Conservation (phyloP, 2,888 invertebrate species). For the Ichneumoninae sp. region DNA sequence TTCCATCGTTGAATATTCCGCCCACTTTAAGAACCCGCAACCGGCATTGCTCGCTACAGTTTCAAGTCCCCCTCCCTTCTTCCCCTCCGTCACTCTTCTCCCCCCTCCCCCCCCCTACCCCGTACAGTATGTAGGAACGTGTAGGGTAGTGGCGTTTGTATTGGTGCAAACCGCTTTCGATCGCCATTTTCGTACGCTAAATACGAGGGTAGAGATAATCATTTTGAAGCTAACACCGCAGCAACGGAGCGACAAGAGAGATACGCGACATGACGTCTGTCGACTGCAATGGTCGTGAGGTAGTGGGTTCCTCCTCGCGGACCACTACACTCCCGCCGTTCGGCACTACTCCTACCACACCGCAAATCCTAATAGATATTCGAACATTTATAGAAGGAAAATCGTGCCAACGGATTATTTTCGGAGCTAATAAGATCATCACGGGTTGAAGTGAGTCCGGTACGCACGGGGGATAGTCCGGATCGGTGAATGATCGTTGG, state of each 20-base stretch:
- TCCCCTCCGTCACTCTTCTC: not conserved
- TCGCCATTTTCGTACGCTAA: conserved; percentile 66
- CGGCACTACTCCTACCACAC: not conserved
- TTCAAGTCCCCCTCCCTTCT: not conserved
- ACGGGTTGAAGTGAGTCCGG: conserved; percentile 4
- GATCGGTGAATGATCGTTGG: conserved; percentile 6
- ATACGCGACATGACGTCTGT: conserved; percentile 11
- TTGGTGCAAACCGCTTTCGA: conserved; percentile 53
- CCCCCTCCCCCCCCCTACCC: too few species aligned
- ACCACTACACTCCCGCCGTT: not conserved
- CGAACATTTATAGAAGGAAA: conserved; percentile 62
- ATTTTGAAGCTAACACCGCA: conserved; percentile 57
- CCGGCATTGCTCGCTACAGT: conserved; percentile 22
- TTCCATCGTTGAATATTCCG: conserved; percentile 77
- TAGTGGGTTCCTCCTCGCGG: not conserved
- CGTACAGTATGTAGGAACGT: not conserved
- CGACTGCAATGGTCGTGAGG: conserved; percentile 12
- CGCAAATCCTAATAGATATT: conserved; percentile 60
- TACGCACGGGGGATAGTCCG: not conserved
- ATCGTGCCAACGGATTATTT: conserved; percentile 64
- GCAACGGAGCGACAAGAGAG: not conserved
- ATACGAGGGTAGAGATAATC: conserved; percentile 66
- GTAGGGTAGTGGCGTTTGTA: not conserved
- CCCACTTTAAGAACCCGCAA: conserved; percentile 75
- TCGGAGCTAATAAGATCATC: conserved; percentile 62